Conservation (phyloP, 2,888 invertebrate species). For the Pristionchus japonicus region DNA sequence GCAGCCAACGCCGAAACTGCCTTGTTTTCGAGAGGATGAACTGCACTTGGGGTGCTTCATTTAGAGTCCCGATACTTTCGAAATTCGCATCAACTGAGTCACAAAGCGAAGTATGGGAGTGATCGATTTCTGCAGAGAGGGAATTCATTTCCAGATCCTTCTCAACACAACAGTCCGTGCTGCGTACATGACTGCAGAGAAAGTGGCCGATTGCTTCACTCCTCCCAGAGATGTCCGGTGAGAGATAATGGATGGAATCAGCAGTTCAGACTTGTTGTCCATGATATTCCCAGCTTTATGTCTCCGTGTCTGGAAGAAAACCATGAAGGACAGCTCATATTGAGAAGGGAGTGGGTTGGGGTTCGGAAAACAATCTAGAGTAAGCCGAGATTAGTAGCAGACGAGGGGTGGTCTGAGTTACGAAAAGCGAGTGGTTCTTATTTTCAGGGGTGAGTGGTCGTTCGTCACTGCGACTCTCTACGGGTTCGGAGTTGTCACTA, state of each 20-base stretch:
- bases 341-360: not conserved
- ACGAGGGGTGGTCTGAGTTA: not conserved
- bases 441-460: constrained; percentile 65
- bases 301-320: not conserved
- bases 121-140: not conserved
- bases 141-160: not conserved
- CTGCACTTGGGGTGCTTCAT: not conserved
- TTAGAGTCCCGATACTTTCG: not conserved
- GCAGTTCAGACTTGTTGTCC: not conserved
- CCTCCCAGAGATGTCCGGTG: constrained; percentile 43
- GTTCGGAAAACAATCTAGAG: constrained; percentile 8
- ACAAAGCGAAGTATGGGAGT: not conserved
- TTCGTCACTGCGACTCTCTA: constrained; percentile 73
- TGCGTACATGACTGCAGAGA: not conserved
- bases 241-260: not conserved
- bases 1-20: not conserved
- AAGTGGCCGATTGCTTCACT: constrained; percentile 43
- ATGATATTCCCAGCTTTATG: not conserved
- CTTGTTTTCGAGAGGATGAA: not conserved
- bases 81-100: not conserved
- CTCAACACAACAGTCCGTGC: constrained; percentile 23
- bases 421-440: not conserved
- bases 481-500: constrained; percentile 74
- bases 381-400: constrained; percentile 9
- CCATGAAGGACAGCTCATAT: not conserved